Conservation (phyloP, 2,888 invertebrate species). For the Hecatera dysodea region DNA sequence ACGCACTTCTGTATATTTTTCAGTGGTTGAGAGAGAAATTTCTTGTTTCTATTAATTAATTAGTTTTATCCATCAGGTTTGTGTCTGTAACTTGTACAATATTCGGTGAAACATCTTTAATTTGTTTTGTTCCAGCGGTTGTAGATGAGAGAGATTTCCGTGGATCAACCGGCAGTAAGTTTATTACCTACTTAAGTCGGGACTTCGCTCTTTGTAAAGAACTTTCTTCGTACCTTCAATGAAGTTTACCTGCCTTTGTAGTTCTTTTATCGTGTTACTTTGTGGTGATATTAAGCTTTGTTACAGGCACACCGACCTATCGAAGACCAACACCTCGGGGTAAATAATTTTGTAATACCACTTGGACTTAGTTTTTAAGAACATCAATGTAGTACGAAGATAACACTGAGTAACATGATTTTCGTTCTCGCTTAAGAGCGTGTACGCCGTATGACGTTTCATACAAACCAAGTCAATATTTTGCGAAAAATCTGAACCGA, state of each 20-base stretch:
- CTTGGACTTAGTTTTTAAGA: background rate
- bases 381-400: no score
- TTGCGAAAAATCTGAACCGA: no score
- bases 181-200: constrained; percentile 21
- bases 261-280: background rate
- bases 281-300: constrained; percentile 38
- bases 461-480: no score
- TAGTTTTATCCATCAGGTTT: background rate
- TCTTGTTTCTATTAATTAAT: no score
- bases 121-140: constrained; percentile 54
- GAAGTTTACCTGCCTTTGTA: background rate
- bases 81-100: background rate
- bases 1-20: no score
- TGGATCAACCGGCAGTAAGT: constrained; percentile 56
- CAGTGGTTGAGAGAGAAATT: no score
- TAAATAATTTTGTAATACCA: constrained; percentile 52
- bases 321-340: constrained; percentile 67
- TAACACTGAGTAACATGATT: no score
- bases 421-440: no score
- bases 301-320: constrained; percentile 70
- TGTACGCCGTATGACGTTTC: no score
- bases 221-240: constrained; percentile 22
- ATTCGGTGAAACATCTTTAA: constrained; percentile 7
- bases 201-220: constrained; percentile 13
- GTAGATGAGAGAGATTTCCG: constrained; percentile 52